These are phyloP conservation scores for Encarsia formosa DNA, from an alignment of 2,888 invertebrate genomes.

Conservation along the genomic window DNA sequence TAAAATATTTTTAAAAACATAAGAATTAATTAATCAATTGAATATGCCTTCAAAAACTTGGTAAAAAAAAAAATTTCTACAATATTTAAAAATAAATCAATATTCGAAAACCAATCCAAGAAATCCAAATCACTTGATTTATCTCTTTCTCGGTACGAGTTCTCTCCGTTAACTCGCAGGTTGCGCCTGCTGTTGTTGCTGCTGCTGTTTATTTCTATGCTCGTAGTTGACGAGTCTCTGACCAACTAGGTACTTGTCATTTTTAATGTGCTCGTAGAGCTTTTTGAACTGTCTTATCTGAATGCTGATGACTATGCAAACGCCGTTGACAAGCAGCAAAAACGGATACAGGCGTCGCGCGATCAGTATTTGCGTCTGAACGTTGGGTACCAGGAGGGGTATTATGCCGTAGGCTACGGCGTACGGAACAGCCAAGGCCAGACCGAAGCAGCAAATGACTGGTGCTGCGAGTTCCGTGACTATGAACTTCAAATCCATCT, in stretches of 20 bases:
- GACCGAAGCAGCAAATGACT: conserved; percentile 81
- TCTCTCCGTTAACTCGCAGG: conserved; percentile 17
- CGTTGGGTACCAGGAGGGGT: conserved; percentile 63
- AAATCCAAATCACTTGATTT: background rate
- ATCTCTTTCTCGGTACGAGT: background rate
- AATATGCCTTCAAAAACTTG: background rate
- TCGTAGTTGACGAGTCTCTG: conserved; percentile 96
- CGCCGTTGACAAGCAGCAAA: conserved; percentile 67
- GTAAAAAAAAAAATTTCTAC: background rate
- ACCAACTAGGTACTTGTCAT: conserved; percentile 97
- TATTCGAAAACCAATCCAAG: conserved; percentile 7
- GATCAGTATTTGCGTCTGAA: conserved; percentile 69
- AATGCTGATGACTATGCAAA: conserved; percentile 69
- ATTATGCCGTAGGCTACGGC: conserved; percentile 75
- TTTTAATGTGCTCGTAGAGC: conserved; percentile 96
- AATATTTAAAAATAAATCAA: background rate
- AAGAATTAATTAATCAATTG: background rate
- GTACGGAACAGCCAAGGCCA: conserved; percentile 91
- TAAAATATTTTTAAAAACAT: background rate
- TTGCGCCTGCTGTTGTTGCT: conserved; percentile 28
- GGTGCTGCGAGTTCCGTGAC: conserved; percentile 84
- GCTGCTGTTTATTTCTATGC: conserved; percentile 63
- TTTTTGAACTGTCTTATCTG: conserved; percentile 92
- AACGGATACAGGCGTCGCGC: conserved; percentile 87
- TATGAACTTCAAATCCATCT: conserved; percentile 86